A percentile compares a stretch with the other conserved stretches of the same genome.
Conservation (phyloP, 2,113 vertebrate genomes). For the Shinisaurus crocodilurus region DNA sequence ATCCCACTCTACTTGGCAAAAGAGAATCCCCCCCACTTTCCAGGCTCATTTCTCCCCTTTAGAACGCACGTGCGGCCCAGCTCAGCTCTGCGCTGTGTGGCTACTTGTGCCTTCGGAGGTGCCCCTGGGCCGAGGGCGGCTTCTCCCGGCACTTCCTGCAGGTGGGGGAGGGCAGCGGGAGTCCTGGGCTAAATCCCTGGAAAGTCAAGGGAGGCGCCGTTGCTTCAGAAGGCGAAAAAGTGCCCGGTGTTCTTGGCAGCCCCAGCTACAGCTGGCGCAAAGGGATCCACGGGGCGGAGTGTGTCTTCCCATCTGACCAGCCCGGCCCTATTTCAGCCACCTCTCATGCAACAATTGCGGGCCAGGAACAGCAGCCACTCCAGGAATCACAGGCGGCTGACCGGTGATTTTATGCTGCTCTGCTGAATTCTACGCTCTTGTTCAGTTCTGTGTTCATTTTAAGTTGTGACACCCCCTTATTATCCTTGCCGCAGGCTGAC, state of each 20-base stretch:
- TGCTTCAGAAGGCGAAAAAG: neutral
- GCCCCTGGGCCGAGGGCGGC: neutral
- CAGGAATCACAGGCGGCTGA: too few species aligned
- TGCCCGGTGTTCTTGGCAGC: neutral
- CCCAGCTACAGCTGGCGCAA: too few species aligned
- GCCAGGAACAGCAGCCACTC: neutral
- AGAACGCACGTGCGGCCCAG: neutral
- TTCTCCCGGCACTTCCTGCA: neutral
- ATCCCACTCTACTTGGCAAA: neutral
- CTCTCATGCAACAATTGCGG: too few species aligned
- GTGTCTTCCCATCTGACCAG: too few species aligned
- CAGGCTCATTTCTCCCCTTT: fast-evolving
- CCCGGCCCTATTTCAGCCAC: too few species aligned
- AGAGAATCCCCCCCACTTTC: neutral
- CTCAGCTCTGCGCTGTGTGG: neutral
- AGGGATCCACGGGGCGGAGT: too few species aligned
- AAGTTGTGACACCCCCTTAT: too few species aligned
- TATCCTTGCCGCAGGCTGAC: too few species aligned
- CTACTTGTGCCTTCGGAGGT: too few species aligned
- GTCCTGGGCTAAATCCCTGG: neutral
- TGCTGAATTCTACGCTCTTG: too few species aligned
- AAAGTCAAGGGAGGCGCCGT: neutral
- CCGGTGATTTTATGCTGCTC: too few species aligned
- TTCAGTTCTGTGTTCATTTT: too few species aligned
- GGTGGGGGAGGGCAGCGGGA: neutral